Base-by-base conservation (phyloP, 2,113 vertebrate genomes). In the Cisticola juncidis region DNA sequence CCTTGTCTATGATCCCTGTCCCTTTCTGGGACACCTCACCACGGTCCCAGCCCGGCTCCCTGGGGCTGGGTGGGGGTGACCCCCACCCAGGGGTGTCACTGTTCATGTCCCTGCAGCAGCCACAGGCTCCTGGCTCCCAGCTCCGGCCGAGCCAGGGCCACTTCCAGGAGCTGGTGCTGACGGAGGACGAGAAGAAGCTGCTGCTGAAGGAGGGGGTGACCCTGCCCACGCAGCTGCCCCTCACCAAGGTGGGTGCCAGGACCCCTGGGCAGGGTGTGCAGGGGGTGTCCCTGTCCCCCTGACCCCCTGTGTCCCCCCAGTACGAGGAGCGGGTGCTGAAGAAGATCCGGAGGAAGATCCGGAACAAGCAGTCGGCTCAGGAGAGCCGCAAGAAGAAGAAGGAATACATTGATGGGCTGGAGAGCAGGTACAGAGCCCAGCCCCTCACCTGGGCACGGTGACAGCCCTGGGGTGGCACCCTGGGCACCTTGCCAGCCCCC, bases 351-450 rank as follows among this genome's bases (percentile, higher is more conserved):
- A 92, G 99, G 87, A 99, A 99, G 98, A 99, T 99, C 94, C 98
- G 99, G 35, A 99, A 99, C 97, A 99, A 99, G 68, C 99, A 98
- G 92, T 99, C 99, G 0, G 99, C 99, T 47, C 99, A 99, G 92
- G 99, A 99, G 85, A 99, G 99, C 96, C 97, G 99, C 70, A 99
- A 99, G 94, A 99, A 99, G 97, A 99, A 98, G 94, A 98, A 99
- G 93, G 99, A 99, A 26, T 99, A 99, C 14, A 98, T 99, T 0
- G 98, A 99, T 1, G 98, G 98, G 51, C 96, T 99, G 94, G 99
- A 99, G 93, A 98, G 96, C 86, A 97, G 99, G 99, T 99, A 95
- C 5, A 20, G 62, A 16, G 13, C 50, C 12, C 11, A 15, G 6
- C 23, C 19, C 61, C 65, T 65, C 31, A 11, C 35, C 68, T 24